These are phyloP conservation scores for Bovichtus diacanthus DNA, from an alignment of 2,797 vertebrate species.

Conservation along the genomic window DNA sequence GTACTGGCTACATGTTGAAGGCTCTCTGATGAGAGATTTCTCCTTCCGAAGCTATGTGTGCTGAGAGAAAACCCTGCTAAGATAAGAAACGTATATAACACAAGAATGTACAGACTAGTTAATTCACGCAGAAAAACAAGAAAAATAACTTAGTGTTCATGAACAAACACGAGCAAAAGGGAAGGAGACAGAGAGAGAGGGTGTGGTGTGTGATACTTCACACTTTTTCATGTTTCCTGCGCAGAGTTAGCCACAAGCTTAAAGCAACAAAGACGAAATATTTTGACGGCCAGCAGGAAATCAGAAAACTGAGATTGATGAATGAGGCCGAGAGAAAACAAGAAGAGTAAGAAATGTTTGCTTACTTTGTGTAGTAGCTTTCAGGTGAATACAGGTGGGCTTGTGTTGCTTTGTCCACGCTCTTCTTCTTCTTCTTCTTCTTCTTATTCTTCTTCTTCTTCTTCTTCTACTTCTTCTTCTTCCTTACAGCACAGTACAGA, in stretches of 20 bases:
- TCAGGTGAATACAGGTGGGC: constrained; percentile 63
- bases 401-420: constrained; percentile 13
- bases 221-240: constrained; percentile 36
- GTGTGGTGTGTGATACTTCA: constrained; percentile 31
- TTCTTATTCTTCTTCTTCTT: constrained; percentile 41
- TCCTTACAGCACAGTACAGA: constrained; percentile 48
- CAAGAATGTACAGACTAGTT: constrained; percentile 13
- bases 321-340: not conserved
- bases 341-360: constrained; percentile 10
- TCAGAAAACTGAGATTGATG: constrained; percentile 21
- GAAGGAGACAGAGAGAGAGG: constrained; percentile 16
- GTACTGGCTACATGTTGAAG: constrained; percentile 12
- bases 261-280: constrained; percentile 26
- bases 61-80: constrained; percentile 14
- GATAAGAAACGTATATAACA: constrained; percentile 48
- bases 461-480: constrained; percentile 41
- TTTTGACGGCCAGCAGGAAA: constrained; percentile 23
- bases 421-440: constrained; percentile 49
- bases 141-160: constrained; percentile 29
- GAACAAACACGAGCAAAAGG: constrained; percentile 19
- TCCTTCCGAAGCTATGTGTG: constrained; percentile 9
- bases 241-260: constrained; percentile 10
- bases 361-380: constrained; percentile 71
- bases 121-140: constrained; percentile 14
- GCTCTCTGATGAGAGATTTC: constrained; percentile 22